Evolutionary conservation across 2,888 invertebrate genomes (phyloP).

Genomic region (Junonia oenone): DNA sequence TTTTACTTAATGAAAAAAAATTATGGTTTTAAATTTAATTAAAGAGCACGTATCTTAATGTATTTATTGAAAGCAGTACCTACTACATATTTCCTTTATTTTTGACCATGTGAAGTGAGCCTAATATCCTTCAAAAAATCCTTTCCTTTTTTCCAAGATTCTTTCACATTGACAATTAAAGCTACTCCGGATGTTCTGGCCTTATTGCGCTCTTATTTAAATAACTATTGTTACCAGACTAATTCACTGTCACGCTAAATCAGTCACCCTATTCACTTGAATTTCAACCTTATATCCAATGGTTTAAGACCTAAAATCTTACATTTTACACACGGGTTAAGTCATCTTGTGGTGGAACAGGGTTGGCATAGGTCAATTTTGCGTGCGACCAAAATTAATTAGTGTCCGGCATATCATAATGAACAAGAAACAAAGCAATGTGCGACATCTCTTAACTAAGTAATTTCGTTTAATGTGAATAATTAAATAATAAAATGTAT

Average conservation of each 20-base stretch:
- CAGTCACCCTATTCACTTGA: not conserved
- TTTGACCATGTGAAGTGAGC: too few species aligned
- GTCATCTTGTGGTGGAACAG: constrained; percentile 4
- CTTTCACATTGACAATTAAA: constrained; percentile 13
- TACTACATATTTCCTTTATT: too few species aligned
- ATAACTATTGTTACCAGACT: constrained; percentile 41
- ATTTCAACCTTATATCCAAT: not conserved
- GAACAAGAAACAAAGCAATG: constrained; percentile 28
- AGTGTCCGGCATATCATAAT: constrained; percentile 53
- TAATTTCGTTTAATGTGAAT: not conserved
- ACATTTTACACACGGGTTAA: not conserved
- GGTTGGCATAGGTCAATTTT: constrained; percentile 51
- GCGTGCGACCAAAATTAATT: constrained; percentile 59
- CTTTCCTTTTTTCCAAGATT: not conserved
- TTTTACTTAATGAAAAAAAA: too few species aligned
- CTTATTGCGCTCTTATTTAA: constrained; percentile 49
- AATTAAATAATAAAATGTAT: not conserved
- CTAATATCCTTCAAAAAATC: not conserved
- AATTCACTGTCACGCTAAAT: constrained; percentile 24
- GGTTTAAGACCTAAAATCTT: not conserved
- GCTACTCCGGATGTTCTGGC: constrained; percentile 49
- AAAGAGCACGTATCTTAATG: too few species aligned
- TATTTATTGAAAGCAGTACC: too few species aligned
- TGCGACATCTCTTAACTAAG: not conserved
- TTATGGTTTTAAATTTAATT: too few species aligned